Evolutionary conservation across 1,140 invertebrate species (phyloP), one percentile per base, ranked within the genome.

Genomic region (Rhopalosiphum padi): DNA sequence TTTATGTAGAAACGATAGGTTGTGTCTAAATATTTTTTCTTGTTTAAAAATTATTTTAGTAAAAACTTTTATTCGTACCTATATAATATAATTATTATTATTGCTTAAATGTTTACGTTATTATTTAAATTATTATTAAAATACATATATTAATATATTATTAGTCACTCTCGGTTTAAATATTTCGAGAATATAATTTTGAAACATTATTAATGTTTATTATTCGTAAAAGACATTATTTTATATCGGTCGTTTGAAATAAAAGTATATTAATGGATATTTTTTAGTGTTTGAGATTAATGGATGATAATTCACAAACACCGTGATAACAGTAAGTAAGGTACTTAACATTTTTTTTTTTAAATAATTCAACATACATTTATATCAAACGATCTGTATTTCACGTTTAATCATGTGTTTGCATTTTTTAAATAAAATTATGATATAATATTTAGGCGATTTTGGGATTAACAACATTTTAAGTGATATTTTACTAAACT

Each of bases 401-500:
- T 30, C 35, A 22, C n/a, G 18, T n/a, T 35, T 48, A 53, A 0
- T 23, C 35, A 37, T 46, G 87, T 37, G 8, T 53, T 37, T 53
- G 35, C 21, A 37, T 89, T 53, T 51, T 89, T 89, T 53, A 53
- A 89, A 89, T 89, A 25, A 18, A 21, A 23, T 46, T 77, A 85
- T 86, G 5, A 15, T 86, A 86, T 86, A 77, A 77, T 55, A 87
- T 41, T 89, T 89, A 55, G 51, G 51, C 37, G 22, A 89, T 23
- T 46, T 86, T 89, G 46, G 86, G 86, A 87, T 89, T 89, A 51
- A 35, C 87, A 48, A 89, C 51, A 51, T 37, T 35, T 55, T 89
- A 89, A 89, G 88, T 89, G 51, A 89, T 89, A 89, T 89, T 55
- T 55, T 22, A 53, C 53, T 51, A 53, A 55, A 89, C 7, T 88